Evolutionary conservation across 2,888 invertebrate genomes (phyloP), one percentile per base, ranked within the genome.

Genomic region (Hirtodrosophila confusa): DNA sequence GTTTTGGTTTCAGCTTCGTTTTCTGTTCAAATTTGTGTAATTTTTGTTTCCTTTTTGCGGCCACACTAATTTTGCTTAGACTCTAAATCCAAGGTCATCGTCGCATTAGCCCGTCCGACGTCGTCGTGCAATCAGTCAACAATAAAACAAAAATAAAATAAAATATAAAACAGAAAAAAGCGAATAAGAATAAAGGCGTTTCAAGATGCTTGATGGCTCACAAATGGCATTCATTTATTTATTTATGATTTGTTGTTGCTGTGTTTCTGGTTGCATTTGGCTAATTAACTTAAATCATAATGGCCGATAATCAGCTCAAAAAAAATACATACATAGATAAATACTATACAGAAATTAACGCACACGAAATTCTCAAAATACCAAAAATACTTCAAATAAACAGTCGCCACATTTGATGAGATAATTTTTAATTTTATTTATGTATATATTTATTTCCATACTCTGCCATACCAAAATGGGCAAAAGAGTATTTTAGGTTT

Each of bases 371-470:
- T 39, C 12, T 10, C 23, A 36, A 50, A 67, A 55, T 23, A 33
- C 11, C 10, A 37, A 44, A 10, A 24, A 23, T 44, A 74, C 66
- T 74, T 66, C 57, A 69, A 74, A 74, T 66, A 74, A 73, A 74
- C 73, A 74, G 44, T 67, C 56, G 67, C 55, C 64, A 48, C 62
- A 63, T 75, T 84, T 75, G 80, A 80, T 80, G 85, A 82, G 80
- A 80, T 85, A 85, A 85, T 80, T 84, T 61, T 80, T 69, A 72
- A 76, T 73, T 69, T 77, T 67, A 75, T 77, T 83, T 80, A 76
- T 79, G 64, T 75, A 67, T 71, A 47, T 31, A 31, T 31, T 31
- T 31, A 7, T 31, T 9, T 17, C 17, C 17, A 17, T 17, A 17
- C 17, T 17, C 17, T 17, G 17, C 17, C 17, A 17, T 17, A 17